phyloP scores from a whole-genome alignment of 2,888 invertebrate genomes.

The Parnassius orleans region DNA sequence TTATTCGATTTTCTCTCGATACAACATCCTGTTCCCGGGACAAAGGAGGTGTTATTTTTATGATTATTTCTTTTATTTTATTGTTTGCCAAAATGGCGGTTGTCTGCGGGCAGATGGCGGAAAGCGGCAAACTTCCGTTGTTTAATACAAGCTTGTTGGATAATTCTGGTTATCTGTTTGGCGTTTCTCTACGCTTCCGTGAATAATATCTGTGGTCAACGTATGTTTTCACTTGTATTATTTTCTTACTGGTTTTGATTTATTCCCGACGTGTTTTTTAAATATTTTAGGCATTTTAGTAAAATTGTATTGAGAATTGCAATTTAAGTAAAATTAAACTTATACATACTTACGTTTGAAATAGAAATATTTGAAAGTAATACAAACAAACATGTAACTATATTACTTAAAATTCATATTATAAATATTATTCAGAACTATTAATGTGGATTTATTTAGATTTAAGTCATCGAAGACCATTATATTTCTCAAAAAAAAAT shows the following conservation, averaged over 20 bases:
- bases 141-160: constrained; percentile 33
- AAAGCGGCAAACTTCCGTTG: constrained; percentile 35
- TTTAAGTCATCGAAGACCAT: too few relatives aligned
- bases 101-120: constrained; percentile 29
- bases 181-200: constrained; percentile 27
- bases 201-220: constrained; percentile 16
- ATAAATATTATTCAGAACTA: too few relatives aligned
- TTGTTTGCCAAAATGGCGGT: constrained; percentile 46
- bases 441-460: too few relatives aligned
- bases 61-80: constrained; percentile 62
- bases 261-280: background rate
- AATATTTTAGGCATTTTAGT: constrained; percentile 4
- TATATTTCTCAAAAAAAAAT: too few relatives aligned
- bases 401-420: too few relatives aligned
- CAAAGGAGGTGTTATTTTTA: constrained; percentile 48
- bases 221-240: background rate
- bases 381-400: too few relatives aligned
- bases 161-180: constrained; percentile 34
- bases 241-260: background rate
- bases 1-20: constrained; percentile 35
- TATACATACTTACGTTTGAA: too few relatives aligned
- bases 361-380: too few relatives aligned
- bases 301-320: background rate
- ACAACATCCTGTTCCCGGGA: constrained; percentile 17
- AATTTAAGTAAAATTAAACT: background rate